Conservation (phyloP, 1,140 invertebrate species). For the Galendromus occidentalis region DNA sequence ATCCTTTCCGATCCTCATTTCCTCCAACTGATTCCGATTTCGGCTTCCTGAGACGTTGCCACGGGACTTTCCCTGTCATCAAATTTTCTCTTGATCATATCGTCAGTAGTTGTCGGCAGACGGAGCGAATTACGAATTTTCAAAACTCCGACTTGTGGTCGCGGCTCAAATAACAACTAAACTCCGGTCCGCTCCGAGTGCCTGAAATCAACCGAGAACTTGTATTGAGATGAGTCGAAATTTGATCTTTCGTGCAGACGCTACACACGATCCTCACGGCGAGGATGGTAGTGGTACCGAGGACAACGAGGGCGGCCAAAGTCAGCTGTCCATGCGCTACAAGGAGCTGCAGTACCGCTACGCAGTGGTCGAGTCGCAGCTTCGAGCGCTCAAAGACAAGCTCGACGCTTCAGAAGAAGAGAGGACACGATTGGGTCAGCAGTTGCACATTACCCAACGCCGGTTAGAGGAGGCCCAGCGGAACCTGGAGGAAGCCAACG, state of each 20-base stretch:
- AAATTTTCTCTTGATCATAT: no score
- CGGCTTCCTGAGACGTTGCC: no score
- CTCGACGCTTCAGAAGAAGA: conserved; percentile 1
- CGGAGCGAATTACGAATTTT: no score
- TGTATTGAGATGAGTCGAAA: no score
- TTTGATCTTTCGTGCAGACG: not conserved
- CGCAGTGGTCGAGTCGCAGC: not conserved
- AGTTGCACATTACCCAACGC: conserved; percentile 2
- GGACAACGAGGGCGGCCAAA: not conserved
- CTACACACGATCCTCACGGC: conserved; percentile 1
- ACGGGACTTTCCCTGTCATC: no score
- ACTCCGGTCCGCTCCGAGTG: no score
- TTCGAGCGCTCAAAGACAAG: not conserved
- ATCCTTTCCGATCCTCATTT: no score
- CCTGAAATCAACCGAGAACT: no score
- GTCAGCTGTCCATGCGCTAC: not conserved
- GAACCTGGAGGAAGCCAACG: not conserved
- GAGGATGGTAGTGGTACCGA: not conserved
- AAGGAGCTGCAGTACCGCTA: not conserved
- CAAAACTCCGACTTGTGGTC: no score
- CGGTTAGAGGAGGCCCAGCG: conserved; percentile 9
- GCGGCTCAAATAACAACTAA: no score
- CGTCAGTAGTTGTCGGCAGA: no score
- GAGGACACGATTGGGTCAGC: not conserved
- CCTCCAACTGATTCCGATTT: no score